Evolutionary conservation across 2,113 vertebrate genomes (phyloP).

Genomic region (Ciconia maguari): DNA sequence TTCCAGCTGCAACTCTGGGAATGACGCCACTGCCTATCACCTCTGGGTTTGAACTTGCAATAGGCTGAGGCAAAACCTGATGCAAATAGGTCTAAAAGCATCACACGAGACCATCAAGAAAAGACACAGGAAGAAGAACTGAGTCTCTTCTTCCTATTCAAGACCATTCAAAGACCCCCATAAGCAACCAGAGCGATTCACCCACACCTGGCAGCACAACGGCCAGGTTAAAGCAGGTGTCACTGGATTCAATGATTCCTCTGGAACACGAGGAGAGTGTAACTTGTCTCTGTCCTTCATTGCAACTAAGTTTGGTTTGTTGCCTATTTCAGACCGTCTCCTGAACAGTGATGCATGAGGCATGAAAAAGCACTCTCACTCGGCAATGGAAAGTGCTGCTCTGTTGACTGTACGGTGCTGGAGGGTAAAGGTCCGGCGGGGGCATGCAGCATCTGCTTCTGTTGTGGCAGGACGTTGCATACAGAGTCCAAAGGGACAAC

Average conservation of each 20-base stretch:
- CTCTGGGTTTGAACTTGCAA: neutral
- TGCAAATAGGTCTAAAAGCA: neutral
- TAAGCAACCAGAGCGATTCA: neutral
- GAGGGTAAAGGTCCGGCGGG: neutral
- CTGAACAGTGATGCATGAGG: neutral
- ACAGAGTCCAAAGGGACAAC: neutral
- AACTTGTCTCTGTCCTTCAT: neutral
- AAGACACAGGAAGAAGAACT: neutral
- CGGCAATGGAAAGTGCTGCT: neutral
- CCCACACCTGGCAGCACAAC: neutral
- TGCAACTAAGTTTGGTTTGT: neutral
- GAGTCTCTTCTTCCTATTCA: neutral
- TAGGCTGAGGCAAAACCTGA: neutral
- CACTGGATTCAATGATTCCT: neutral
- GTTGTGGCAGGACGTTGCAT: rapidly evolving
- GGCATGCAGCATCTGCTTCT: neutral
- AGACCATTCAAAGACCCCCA: neutral
- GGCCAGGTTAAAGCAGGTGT: neutral
- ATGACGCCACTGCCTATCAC: neutral
- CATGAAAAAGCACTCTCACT: no score
- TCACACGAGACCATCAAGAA: neutral
- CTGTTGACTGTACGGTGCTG: neutral
- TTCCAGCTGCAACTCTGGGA: neutral
- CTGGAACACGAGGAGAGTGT: neutral
- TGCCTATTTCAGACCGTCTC: neutral